Evolutionary conservation across 1,140 invertebrate species (phyloP).

Genomic region (Drosophila virilis): DNA sequence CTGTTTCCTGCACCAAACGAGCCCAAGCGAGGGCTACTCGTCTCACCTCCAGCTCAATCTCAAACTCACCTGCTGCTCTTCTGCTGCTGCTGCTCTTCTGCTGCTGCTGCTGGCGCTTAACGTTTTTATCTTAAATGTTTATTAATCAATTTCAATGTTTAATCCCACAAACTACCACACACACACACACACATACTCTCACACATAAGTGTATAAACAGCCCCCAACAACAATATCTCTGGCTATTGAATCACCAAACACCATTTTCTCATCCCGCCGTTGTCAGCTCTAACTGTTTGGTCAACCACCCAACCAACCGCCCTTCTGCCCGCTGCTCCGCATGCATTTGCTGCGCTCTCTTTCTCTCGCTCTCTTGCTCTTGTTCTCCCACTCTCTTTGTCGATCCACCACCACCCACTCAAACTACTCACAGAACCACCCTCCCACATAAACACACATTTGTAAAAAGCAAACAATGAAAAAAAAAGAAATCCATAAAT

Average conservation of each 20-base stretch:
- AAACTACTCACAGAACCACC: conserved; percentile 24
- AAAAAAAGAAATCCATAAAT: conserved; percentile 71
- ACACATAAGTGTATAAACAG: conserved; percentile 22
- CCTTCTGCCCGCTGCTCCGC: conserved; percentile 25
- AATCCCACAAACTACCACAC: conserved; percentile 50
- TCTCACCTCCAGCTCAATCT: conserved; percentile 14
- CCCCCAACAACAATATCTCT: conserved; percentile 5
- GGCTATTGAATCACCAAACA: conserved; percentile 1
- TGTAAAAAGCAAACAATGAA: conserved; percentile 56
- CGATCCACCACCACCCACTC: conserved; percentile 36
- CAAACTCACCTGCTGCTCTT: neutral
- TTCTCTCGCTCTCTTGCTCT: conserved; percentile 16
- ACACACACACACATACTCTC: neutral
- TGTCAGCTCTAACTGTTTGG: conserved; percentile 35
- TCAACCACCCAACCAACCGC: conserved; percentile 38
- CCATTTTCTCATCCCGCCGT: conserved; percentile 34
- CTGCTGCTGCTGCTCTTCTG: conserved; percentile 25
- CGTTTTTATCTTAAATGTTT: conserved; percentile 59
- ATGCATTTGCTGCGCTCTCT: conserved; percentile 50
- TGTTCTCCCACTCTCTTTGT: conserved; percentile 14
- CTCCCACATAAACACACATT: conserved; percentile 30
- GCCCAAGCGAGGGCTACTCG: conserved; percentile 9
- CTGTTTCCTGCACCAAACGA: conserved; percentile 37
- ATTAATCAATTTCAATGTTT: conserved; percentile 72
- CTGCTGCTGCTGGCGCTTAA: conserved; percentile 22